Base-by-base conservation (phyloP, 2,113 vertebrate genomes). In the Hippocampus abdominalis region DNA sequence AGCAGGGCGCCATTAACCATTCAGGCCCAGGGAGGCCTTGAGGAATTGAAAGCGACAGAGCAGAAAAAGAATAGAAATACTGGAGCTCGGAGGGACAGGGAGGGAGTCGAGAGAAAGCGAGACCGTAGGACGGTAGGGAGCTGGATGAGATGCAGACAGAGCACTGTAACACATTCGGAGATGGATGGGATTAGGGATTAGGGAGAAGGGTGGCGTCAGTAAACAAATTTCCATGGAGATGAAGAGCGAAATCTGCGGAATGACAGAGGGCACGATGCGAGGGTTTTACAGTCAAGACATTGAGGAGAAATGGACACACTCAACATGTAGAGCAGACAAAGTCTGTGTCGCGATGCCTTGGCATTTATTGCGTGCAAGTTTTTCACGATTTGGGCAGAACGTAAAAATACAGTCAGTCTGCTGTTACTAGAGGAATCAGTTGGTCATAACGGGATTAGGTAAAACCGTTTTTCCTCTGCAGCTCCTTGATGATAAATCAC, bases 1-100 rank as follows among this genome's bases (percentile, higher is more conserved):
- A 80, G 88, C 78, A 21, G 91, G 91, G 87, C 61, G 81, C 90
- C 90, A 90, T 93, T 91, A 91, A 78, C 86, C 83, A 91, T 91
- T 91, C 89, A 88, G 87, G 32, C 73, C 23, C 74, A 84, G 81
- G 78, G 84, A 84, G 84, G 82, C 83, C 89, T 88, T 86, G 85
- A 92, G 89, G 88, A 89, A 91, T 89, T 84, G 85, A 86, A 91
- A 89, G 84, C 84, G 89, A 93, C 90, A 87, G 88, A 85, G 87
- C 84, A 89, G 86, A 91, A 92, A 91, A 89, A 90, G 88, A 91
- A 89, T 71, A 79, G 78, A 90, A 84, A 86, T 86, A 83, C 74
- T 67, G 75, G 66, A 71, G 66, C 62, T 51, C 64, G 72, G 72
- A 77, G 77, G 75, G 76, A 87, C 79, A 75, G 78, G 53, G 68